Evolutionary conservation across 2,888 invertebrate genomes (phyloP).

Genomic region (Mimas tiliae): DNA sequence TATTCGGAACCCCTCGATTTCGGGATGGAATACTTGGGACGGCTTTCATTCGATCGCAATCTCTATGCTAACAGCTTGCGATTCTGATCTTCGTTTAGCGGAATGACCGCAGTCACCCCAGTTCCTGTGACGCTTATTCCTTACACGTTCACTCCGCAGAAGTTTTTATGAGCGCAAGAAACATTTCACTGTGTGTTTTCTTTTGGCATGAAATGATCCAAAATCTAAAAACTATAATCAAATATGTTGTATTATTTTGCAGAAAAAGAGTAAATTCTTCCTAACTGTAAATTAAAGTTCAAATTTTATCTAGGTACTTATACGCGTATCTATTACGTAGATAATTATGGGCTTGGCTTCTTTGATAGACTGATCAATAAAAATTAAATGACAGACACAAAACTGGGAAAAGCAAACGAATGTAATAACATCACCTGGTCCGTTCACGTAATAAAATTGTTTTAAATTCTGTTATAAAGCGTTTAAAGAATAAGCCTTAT

Average conservation of each 20-base stretch:
- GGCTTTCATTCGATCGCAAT: slow-evolving; percentile 83
- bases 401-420: slow-evolving; percentile 43
- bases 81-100: slow-evolving; percentile 85
- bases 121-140: slow-evolving; percentile 80
- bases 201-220: slow-evolving; percentile 1
- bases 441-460: slow-evolving; percentile 45
- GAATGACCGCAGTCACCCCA: slow-evolving; percentile 83
- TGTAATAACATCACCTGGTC: slow-evolving; percentile 42
- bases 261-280: neutral
- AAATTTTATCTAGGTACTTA: neutral
- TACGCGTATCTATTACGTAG: too few relatives aligned
- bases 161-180: slow-evolving; percentile 78
- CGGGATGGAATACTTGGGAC: slow-evolving; percentile 79
- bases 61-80: slow-evolving; percentile 85
- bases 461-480: slow-evolving; percentile 47
- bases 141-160: slow-evolving; percentile 80
- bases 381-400: slow-evolving; percentile 35
- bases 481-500: slow-evolving; percentile 43
- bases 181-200: slow-evolving; percentile 57
- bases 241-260: neutral
- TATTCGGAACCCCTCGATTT: slow-evolving; percentile 78
- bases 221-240: neutral
- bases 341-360: neutral
- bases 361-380: slow-evolving; percentile 33
- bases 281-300: neutral